Percentiles rank a stretch among this genome's conserved stretches.
Conservation (phyloP, 2,888 invertebrate species). For the Cephus pygmeus region DNA sequence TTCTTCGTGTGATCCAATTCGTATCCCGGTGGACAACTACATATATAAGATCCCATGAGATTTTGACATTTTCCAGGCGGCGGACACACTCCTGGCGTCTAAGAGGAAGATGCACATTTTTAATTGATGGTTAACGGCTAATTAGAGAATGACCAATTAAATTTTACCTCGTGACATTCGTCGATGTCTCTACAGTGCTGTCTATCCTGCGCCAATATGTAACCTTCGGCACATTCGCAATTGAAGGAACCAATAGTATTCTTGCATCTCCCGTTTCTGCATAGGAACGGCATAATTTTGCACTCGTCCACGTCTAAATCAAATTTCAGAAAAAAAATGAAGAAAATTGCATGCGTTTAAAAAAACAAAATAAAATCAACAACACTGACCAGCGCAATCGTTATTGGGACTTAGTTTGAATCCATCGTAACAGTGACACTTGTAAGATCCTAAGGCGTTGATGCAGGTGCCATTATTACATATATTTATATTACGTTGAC, state of each 20-base stretch:
- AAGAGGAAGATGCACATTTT: slow-evolving; percentile 17
- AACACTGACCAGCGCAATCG: slow-evolving; percentile 77
- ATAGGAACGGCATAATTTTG: slow-evolving; percentile 83
- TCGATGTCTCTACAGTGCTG: slow-evolving; percentile 84
- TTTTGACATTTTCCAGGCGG: slow-evolving; percentile 76
- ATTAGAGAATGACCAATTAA: neutral
- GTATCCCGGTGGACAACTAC: slow-evolving; percentile 84
- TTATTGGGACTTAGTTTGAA: slow-evolving; percentile 82
- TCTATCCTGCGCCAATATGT: slow-evolving; percentile 78
- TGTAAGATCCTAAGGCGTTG: slow-evolving; percentile 77
- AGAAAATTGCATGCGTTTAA: neutral
- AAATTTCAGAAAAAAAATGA: neutral
- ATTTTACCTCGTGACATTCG: slow-evolving; percentile 77
- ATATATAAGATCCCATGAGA: slow-evolving; percentile 77
- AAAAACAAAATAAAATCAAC: neutral
- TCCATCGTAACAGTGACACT: slow-evolving; percentile 80
- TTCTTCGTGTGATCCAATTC: slow-evolving; percentile 74
- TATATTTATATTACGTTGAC: slow-evolving; percentile 76
- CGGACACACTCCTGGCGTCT: slow-evolving; percentile 72
- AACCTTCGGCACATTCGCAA: slow-evolving; percentile 86
- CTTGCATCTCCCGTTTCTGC: slow-evolving; percentile 85
- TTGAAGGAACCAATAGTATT: slow-evolving; percentile 84
- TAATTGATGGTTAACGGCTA: neutral
- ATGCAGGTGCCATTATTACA: slow-evolving; percentile 84
- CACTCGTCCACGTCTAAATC: slow-evolving; percentile 83